Evolutionary conservation across 2,113 vertebrate genomes (phyloP), one percentile per base, ranked within the genome.

Genomic region (Apistogramma diplotaenia): DNA sequence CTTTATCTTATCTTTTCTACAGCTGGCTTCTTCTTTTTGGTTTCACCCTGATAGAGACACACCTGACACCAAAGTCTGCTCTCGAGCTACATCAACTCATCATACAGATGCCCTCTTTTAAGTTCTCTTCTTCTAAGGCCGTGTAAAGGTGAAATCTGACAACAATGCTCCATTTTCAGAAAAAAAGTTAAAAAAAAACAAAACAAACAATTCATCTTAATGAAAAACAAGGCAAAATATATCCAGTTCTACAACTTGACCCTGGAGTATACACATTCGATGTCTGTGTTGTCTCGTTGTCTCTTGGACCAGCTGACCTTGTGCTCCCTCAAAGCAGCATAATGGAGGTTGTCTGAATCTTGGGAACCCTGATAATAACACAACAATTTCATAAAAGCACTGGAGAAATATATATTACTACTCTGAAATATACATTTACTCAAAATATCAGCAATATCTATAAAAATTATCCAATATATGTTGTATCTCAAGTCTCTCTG

Each of bases 1-100:
- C 25, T 31, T 46, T 67, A 21, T 18, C 3, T 46, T 8, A 70
- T 0, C 6, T 13, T 70, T 0, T 49, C 4, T 70, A 0, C 19
- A 25, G 19, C 18, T 70, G 43, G 4, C 25, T 51, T 49, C 2
- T 8, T 55, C 23, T 21, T 23, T 21, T 10, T 21, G 51, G 51
- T 54, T 54, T 55, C 53, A 55, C 21, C 10, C 2, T 12, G 53
- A 23, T 1, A 12, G 53, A 55, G 53, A 23, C 21, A 55, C 53
- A 23, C 10, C 10, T 23, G 10, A 54, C 21, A 12, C 53, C n/a
- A 54, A 54, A 35, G 5, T 21, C 9, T 54, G 53, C 10, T 55
- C 21, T 55, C 2, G 10, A 12, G n/a, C 5, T 23, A 12, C 53
- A 55, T 55, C 53, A 55, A 5, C n/a, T 21, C 11, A 54, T 54